Evolutionary conservation across 2,113 vertebrate genomes (phyloP).

Genomic region (Nyctereutes procyonoides): DNA sequence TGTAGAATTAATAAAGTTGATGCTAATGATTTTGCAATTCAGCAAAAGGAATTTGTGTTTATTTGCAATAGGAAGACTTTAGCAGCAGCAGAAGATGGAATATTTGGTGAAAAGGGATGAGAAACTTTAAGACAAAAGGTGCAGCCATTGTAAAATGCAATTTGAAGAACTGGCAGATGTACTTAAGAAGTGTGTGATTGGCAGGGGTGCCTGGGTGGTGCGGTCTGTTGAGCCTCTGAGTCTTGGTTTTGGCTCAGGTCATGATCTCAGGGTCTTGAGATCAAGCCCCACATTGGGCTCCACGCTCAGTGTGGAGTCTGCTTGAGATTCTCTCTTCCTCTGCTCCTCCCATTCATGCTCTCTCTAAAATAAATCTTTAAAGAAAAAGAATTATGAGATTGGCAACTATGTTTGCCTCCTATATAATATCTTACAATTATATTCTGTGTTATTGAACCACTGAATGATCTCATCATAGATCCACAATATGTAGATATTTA

Average conservation of each 20-base stretch:
- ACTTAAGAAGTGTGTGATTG: not conserved
- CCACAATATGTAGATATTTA: not conserved
- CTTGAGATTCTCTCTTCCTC: not conserved
- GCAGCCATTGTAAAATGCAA: not conserved
- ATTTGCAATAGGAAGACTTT: not conserved
- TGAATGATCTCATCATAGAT: not conserved
- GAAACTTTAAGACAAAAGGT: not conserved
- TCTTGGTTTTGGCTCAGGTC: not conserved
- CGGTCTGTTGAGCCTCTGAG: not conserved
- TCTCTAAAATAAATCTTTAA: not conserved
- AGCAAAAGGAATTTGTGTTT: not conserved
- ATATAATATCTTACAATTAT: not conserved
- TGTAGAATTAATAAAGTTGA: not conserved
- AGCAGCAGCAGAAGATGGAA: not conserved
- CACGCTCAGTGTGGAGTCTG: not conserved
- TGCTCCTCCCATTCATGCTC: not conserved
- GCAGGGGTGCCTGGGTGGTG: not conserved
- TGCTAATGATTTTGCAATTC: not conserved
- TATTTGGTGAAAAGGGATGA: not conserved
- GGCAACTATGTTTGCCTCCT: not conserved
- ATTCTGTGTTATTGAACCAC: not conserved
- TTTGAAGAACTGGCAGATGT: not conserved
- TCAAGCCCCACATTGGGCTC: not conserved
- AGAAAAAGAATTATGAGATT: not conserved
- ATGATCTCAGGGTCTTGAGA: not conserved